Evolutionary conservation across 1,140 invertebrate genomes (phyloP), one percentile per base, ranked within the genome.

Genomic region (Gyrodactylus salaris): DNA sequence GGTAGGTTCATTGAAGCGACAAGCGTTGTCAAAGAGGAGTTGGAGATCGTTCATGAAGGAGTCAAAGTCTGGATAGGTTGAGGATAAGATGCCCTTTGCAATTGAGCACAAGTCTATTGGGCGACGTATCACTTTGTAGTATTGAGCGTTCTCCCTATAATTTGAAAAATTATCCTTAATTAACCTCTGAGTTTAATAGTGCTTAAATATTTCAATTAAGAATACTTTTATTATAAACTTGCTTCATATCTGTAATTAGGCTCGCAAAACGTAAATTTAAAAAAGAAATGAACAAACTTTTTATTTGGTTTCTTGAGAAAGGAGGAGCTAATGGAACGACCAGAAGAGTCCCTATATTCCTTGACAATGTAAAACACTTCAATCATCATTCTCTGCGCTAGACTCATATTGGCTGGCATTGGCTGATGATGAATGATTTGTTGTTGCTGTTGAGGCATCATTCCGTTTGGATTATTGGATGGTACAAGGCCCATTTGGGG

Each of bases 1-100:
- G 80, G 96, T 92, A 0, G 94, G 93, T 80, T 98, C 94, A 80
- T 99, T 98, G 80, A 94, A 99, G 82, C 94, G 94, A 83, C 91
- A 97, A 25, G 93, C 94, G 80, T 99, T 99, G 77, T 98, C 92
- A 80, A 98, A 93, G 90, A 98, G 95, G 20, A 95, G 83, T 76
- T 91, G 86, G 78, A 97, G 88, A 81, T 99, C 94, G 0, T 87
- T 85, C 0, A 91, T 86, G 68, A 97, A 81, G 76, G 95, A 90
- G 72, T 94, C 91, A 7, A 97, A 82, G 74, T 84, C 86, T 20
- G 87, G 86, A 79, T 98, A 98, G 74, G 82, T 78, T 25, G 77
- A 79, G 27, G 85, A 85, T 78, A 88, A 88, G 68, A 94, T 82
- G 77, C 90, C 91, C 69, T 89, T 86, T 0, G 87, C 86, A 75